Percentiles rank a stretch among this genome's conserved stretches.
phyloP scores from a whole-genome alignment of 2,888 invertebrate species.

The Athrips mouffetella region DNA sequence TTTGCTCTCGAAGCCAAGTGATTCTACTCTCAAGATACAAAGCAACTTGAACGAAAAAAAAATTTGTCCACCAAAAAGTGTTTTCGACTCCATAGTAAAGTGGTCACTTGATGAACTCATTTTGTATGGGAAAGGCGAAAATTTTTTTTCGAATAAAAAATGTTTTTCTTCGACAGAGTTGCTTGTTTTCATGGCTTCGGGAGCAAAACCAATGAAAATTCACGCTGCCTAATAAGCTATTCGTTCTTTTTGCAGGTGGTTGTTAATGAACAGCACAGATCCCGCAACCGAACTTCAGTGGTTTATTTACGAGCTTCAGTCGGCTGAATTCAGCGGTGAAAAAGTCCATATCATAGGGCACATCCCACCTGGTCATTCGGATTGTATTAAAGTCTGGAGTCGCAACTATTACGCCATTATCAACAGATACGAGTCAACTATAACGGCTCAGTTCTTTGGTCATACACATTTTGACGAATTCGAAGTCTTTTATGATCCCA shows the following conservation, averaged over 20 bases:
- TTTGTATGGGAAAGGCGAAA: too few relatives aligned
- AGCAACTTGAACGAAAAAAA: too few relatives aligned
- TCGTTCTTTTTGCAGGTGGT: constrained; percentile 80
- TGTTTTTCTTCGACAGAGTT: too few relatives aligned
- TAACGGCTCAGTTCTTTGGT: constrained; percentile 95
- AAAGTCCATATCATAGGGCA: constrained; percentile 99
- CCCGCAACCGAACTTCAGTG: constrained; percentile 97
- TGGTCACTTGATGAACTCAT: too few relatives aligned
- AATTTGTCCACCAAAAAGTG: too few relatives aligned
- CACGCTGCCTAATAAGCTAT: too few relatives aligned
- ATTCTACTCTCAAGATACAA: too few relatives aligned
- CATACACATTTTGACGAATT: constrained; percentile 97
- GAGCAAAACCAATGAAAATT: too few relatives aligned
- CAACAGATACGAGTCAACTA: constrained; percentile 92
- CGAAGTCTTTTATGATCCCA: constrained; percentile 93
- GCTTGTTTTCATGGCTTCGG: too few relatives aligned
- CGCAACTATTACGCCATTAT: constrained; percentile 94
- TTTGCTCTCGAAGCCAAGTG: too few relatives aligned
- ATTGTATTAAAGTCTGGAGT: constrained; percentile 97
- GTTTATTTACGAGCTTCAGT: constrained; percentile 95
- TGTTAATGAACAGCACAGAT: constrained; percentile 95
- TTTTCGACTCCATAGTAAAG: too few relatives aligned
- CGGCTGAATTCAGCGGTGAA: constrained; percentile 94
- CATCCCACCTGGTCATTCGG: constrained; percentile 95
- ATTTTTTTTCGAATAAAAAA: too few relatives aligned